Percentiles rank a stretch among this genome's conserved stretches.
Evolutionary conservation across 2,888 invertebrate genomes (phyloP).

Genomic region (Liopterus haemorrhoidalis): DNA sequence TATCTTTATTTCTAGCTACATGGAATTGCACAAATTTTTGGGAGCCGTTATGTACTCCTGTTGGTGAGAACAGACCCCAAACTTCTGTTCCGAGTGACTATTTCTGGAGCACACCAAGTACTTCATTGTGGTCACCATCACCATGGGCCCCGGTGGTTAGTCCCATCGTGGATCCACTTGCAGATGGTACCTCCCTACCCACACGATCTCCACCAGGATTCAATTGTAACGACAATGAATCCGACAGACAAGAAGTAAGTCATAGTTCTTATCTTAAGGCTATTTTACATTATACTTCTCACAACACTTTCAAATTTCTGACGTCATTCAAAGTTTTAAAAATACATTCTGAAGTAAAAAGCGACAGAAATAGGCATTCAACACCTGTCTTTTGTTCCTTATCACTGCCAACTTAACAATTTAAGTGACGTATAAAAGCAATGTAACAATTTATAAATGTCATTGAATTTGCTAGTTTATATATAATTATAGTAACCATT

Average conservation of each 20-base stretch:
- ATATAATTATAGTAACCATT: too few relatives aligned
- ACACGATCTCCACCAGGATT: conserved; percentile 45
- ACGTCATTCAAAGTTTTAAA: too few relatives aligned
- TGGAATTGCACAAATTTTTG: conserved; percentile 19
- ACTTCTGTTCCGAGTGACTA: conserved; percentile 14
- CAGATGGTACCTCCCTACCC: conserved; percentile 26
- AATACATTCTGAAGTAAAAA: too few relatives aligned
- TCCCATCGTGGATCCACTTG: conserved; percentile 7
- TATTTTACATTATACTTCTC: too few relatives aligned
- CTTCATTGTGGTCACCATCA: conserved; percentile 43
- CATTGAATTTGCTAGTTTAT: too few relatives aligned
- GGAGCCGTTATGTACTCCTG: conserved; percentile 19
- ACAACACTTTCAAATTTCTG: too few relatives aligned
- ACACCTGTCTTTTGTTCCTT: too few relatives aligned
- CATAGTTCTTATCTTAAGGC: background rate
- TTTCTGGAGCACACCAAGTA: conserved; percentile 22
- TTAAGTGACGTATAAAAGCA: too few relatives aligned
- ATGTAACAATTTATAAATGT: too few relatives aligned
- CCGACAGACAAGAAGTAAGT: conserved; percentile 2
- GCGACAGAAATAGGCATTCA: too few relatives aligned
- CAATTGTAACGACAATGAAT: conserved; percentile 15
- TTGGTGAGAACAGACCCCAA: conserved; percentile 18
- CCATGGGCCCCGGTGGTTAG: conserved; percentile 22
- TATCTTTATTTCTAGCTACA: conserved; percentile 13
- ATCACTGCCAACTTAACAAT: too few relatives aligned